These are phyloP conservation scores for Hemicordylus capensis DNA, from an alignment of 2,113 vertebrate species.

Conservation along the genomic window DNA sequence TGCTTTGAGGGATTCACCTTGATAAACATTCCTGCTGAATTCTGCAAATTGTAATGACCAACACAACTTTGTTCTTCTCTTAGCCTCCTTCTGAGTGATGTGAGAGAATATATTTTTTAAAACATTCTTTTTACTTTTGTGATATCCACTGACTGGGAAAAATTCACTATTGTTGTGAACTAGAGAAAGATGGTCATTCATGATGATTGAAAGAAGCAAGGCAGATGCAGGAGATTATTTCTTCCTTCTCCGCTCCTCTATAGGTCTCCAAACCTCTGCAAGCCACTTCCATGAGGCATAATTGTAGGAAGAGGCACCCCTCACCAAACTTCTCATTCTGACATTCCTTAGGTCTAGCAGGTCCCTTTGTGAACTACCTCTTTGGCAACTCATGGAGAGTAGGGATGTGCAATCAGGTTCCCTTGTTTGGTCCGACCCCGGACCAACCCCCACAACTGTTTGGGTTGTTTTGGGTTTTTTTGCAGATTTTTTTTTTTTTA, in stretches of 20 bases:
- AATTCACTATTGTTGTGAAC: not conserved
- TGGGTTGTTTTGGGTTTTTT: too few species aligned
- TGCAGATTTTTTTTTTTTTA: too few species aligned
- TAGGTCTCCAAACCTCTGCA: not conserved
- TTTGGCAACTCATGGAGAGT: too few species aligned
- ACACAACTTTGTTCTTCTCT: not conserved
- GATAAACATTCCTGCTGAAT: not conserved
- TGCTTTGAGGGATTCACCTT: not conserved
- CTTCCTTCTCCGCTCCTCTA: not conserved
- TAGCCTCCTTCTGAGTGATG: not conserved
- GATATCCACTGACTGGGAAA: not conserved
- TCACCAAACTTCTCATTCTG: not conserved
- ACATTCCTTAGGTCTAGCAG: not conserved
- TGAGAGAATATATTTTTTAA: not conserved
- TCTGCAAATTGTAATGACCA: not conserved
- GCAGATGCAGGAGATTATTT: not conserved
- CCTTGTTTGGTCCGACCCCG: too few species aligned
- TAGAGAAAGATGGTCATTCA: not conserved
- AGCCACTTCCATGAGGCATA: not conserved
- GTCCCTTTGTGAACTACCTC: not conserved
- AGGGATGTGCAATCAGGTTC: too few species aligned
- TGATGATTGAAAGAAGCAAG: not conserved
- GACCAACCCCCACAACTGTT: too few species aligned
- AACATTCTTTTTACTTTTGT: not conserved
- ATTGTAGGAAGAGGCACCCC: not conserved